Conservation (phyloP, 2,113 vertebrate species). For the Cavia porcellus region DNA sequence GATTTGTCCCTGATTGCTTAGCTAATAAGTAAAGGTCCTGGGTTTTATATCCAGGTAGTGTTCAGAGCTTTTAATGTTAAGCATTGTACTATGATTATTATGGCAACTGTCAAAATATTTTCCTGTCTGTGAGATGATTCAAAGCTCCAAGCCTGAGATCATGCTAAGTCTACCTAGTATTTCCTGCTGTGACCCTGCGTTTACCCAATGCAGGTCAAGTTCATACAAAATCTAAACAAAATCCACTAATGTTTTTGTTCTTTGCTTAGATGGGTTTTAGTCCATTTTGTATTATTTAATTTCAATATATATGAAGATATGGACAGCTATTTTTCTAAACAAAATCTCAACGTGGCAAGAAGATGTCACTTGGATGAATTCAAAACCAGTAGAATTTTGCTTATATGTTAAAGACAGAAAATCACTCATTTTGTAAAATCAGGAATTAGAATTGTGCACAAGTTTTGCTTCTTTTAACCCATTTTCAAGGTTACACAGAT, state of each 20-base stretch:
- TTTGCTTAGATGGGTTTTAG: no score
- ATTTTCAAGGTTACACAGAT: slow-evolving; percentile 6
- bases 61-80: background rate
- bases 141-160: background rate
- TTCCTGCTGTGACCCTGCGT: background rate
- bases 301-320: no score
- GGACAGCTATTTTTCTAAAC: background rate
- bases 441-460: background rate
- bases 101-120: background rate
- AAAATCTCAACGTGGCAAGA: background rate
- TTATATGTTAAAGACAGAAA: background rate
- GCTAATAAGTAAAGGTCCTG: background rate
- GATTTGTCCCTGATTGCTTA: background rate
- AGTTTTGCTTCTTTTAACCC: background rate
- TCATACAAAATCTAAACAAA: no score
- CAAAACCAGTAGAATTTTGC: background rate
- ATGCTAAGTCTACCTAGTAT: background rate
- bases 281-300: no score
- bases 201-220: background rate
- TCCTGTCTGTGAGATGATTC: background rate
- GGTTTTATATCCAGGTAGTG: background rate
- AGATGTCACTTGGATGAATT: background rate
- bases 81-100: background rate
- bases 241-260: no score
- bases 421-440: background rate